These are phyloP conservation scores for Galbula dea DNA, from an alignment of 2,113 vertebrate genomes.

Conservation along the genomic window DNA sequence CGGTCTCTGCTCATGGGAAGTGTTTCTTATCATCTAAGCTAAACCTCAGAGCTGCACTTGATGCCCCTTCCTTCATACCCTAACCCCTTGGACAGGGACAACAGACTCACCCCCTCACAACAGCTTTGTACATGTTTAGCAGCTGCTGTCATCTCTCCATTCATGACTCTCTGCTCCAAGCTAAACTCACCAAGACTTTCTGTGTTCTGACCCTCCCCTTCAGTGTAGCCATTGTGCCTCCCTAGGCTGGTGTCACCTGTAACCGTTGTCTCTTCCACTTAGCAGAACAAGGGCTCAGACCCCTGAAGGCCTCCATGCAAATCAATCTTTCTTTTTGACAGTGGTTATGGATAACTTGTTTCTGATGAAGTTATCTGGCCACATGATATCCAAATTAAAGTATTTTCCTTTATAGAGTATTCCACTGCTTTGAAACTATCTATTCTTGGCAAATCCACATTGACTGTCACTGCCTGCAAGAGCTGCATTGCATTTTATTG, in stretches of 20 bases:
- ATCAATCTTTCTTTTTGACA: background rate
- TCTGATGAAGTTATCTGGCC: background rate
- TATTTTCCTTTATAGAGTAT: background rate
- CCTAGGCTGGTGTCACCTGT: background rate
- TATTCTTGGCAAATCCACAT: background rate
- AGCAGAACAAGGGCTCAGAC: background rate
- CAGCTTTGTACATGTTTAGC: background rate
- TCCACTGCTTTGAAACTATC: background rate
- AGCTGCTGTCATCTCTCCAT: background rate
- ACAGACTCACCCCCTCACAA: background rate
- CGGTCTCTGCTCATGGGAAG: background rate
- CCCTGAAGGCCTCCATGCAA: rapidly evolving
- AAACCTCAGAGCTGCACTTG: background rate
- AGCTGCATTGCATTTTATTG: background rate
- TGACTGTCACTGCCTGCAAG: background rate
- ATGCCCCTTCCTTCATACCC: background rate
- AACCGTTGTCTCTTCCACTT: background rate
- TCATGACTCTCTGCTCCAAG: background rate
- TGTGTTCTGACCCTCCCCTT: background rate
- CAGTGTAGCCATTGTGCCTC: background rate
- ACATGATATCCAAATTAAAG: background rate
- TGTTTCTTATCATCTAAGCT: background rate
- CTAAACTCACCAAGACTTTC: background rate
- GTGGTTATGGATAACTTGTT: background rate
- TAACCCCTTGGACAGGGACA: background rate